Evolutionary conservation across 2,113 vertebrate genomes (phyloP).

Genomic region (Oreocharis arfaki): DNA sequence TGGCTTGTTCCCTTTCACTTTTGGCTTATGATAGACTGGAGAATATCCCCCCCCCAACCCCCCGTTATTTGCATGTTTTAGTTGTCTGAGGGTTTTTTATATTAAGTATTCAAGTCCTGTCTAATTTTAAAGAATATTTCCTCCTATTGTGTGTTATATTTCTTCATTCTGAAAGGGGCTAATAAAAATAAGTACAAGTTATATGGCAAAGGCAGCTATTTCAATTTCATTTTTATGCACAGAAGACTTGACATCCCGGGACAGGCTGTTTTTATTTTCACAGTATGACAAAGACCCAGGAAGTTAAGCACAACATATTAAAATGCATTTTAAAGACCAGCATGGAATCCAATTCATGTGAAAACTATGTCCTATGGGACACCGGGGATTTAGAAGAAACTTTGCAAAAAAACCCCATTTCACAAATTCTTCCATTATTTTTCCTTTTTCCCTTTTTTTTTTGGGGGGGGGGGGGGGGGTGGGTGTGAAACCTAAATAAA

Average conservation of each 20-base stretch:
- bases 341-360: background rate
- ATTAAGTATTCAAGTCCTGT: background rate
- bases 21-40: background rate
- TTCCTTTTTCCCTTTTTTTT: background rate
- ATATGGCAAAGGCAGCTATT: conserved; percentile 30
- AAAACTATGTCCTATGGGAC: background rate
- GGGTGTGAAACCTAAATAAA: background rate
- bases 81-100: background rate
- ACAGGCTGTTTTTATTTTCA: conserved; percentile 43
- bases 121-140: conserved; percentile 18
- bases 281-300: background rate
- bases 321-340: background rate
- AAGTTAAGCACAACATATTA: background rate
- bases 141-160: conserved; percentile 20
- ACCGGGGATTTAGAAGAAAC: background rate
- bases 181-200: conserved; percentile 48
- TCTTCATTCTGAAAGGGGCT: conserved; percentile 34
- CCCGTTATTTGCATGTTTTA: background rate
- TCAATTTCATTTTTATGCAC: conserved; percentile 30
- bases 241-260: conserved; percentile 17
- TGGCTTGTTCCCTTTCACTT: background rate
- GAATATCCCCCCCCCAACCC: background rate
- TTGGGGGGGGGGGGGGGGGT: too few species aligned
- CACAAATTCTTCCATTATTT: background rate
- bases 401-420: background rate